These are phyloP conservation scores for Ruditapes philippinarum DNA, from an alignment of 1,140 invertebrate genomes.

Conservation along the genomic window DNA sequence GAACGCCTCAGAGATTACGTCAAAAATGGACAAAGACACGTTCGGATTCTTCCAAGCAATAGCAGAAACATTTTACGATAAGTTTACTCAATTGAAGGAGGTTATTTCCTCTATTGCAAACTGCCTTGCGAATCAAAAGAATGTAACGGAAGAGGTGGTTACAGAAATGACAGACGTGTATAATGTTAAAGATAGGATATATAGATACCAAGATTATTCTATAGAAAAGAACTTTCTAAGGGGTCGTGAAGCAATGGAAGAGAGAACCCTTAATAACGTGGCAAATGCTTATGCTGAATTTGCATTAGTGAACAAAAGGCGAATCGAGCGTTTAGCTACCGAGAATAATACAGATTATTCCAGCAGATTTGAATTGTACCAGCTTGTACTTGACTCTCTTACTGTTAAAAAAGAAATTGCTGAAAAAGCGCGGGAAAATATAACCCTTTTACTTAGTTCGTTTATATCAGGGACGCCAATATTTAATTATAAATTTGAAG, in stretches of 20 bases:
- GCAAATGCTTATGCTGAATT: constrained; percentile 57
- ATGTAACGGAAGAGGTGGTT: constrained; percentile 21
- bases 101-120: constrained; percentile 34
- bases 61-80: not conserved
- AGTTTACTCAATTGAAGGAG: constrained; percentile 2
- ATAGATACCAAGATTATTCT: constrained; percentile 59
- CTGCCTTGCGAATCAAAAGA: constrained; percentile 10
- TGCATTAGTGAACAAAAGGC: not conserved
- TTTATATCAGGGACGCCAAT: constrained; percentile 50
- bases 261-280: constrained; percentile 59
- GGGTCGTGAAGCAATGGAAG: constrained; percentile 68
- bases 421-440: constrained; percentile 52
- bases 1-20: constrained; percentile 56
- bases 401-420: constrained; percentile 8
- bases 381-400: constrained; percentile 22
- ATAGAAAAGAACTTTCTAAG: constrained; percentile 67
- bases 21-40: constrained; percentile 27
- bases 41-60: constrained; percentile 38
- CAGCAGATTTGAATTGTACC: constrained; percentile 27
- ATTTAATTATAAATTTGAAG: constrained; percentile 65
- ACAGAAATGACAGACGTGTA: constrained; percentile 30
- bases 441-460: not conserved
- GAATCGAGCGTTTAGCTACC: not conserved
- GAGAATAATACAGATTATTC: not conserved
- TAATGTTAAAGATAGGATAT: constrained; percentile 48